phyloP scores from a whole-genome alignment of 2,113 vertebrate species.

The Carollia perspicillata region DNA sequence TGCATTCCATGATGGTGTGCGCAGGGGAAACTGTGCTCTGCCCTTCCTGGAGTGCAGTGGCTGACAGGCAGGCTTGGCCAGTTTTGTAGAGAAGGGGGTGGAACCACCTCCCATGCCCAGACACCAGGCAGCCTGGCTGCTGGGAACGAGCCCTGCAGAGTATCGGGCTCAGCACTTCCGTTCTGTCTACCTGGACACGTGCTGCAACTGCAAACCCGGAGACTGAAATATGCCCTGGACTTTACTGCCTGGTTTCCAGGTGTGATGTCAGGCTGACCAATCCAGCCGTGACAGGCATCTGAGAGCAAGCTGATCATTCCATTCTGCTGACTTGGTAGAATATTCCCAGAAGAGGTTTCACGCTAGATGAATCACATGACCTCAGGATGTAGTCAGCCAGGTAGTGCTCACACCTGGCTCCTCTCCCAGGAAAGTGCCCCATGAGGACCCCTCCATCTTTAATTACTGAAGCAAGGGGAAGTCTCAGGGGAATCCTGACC shows the following conservation, averaged over 20 bases:
- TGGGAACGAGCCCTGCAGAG: background rate
- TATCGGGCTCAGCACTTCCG: background rate
- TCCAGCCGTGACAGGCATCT: background rate
- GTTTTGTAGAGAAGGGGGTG: background rate
- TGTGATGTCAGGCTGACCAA: conserved; percentile 49
- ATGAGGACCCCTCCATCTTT: background rate
- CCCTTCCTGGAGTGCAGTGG: background rate
- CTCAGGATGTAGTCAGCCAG: background rate
- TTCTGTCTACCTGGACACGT: background rate
- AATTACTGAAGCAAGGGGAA: background rate
- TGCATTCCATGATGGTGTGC: background rate
- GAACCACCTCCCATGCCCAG: background rate
- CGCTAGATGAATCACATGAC: background rate
- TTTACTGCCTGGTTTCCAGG: conserved; percentile 7
- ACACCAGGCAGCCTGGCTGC: background rate
- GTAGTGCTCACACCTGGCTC: background rate
- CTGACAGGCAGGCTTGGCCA: background rate
- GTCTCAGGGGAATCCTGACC: background rate
- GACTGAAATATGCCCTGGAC: background rate
- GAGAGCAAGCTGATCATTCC: background rate
- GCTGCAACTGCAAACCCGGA: background rate
- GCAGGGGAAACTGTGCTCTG: background rate
- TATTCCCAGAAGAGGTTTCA: conserved; percentile 18
- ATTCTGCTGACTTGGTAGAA: background rate
- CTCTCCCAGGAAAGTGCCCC: background rate